Percentiles rank a stretch among this genome's conserved stretches.
These are phyloP conservation scores for Odontesthes bonariensis DNA, from an alignment of 2,113 vertebrate species.

Conservation along the genomic window DNA sequence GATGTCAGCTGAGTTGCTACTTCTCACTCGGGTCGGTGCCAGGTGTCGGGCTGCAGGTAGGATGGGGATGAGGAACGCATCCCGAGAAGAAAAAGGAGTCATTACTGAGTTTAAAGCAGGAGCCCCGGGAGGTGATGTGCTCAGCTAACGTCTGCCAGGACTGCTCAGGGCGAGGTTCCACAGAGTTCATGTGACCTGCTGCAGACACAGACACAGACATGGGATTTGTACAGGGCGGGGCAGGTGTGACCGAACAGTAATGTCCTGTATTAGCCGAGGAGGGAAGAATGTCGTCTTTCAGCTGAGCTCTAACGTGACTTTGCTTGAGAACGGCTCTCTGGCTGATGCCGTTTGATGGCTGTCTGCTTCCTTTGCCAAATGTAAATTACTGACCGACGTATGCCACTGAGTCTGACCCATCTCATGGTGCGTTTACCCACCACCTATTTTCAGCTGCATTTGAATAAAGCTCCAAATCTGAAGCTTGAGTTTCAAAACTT, in stretches of 20 bases:
- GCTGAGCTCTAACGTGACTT: slow-evolving; percentile 46
- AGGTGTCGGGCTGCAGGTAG: neutral
- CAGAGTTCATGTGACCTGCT: slow-evolving; percentile 49
- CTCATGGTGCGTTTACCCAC: no score
- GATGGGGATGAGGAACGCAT: slow-evolving; percentile 14
- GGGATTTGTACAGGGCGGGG: slow-evolving; percentile 60
- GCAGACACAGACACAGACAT: slow-evolving; percentile 58
- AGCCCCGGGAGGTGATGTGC: slow-evolving; percentile 16
- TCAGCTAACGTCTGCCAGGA: slow-evolving; percentile 31
- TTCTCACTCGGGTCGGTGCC: neutral
- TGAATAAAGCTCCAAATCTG: no score
- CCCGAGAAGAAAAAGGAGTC: neutral
- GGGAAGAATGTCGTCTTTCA: slow-evolving; percentile 70
- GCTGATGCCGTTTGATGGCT: slow-evolving; percentile 22
- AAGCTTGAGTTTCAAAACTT: no score
- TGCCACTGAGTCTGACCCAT: neutral
- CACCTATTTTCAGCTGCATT: no score
- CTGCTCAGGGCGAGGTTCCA: slow-evolving; percentile 40
- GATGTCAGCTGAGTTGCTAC: neutral
- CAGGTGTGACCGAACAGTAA: slow-evolving; percentile 65
- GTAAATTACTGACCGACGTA: slow-evolving; percentile 19
- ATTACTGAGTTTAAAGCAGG: slow-evolving; percentile 3
- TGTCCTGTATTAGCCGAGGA: slow-evolving; percentile 52
- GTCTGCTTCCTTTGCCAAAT: neutral
- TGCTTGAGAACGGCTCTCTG: neutral